Percentiles rank a stretch among this genome's conserved stretches.
phyloP scores from a whole-genome alignment of 2,888 invertebrate species.

The Celastrina argiolus region DNA sequence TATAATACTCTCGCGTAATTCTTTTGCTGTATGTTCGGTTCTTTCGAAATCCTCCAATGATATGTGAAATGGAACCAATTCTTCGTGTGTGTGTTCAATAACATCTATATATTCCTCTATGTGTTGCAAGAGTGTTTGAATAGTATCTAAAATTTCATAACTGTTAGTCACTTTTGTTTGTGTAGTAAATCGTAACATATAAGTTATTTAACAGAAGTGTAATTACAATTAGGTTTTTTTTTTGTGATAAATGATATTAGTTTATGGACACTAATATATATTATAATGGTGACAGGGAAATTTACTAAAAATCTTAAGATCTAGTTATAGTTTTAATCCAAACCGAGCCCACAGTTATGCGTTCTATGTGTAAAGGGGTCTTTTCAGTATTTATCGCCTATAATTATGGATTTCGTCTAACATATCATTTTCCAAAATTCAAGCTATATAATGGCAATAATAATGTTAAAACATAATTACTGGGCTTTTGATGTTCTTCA shows the following conservation, averaged over 20 bases:
- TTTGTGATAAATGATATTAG: neutral
- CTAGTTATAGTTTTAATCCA: no score
- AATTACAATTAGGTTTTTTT: neutral
- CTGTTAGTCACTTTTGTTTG: neutral
- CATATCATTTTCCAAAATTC: no score
- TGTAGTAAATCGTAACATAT: neutral
- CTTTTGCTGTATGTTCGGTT: slow-evolving; percentile 48
- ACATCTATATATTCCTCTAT: slow-evolving; percentile 59
- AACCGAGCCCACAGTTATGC: no score
- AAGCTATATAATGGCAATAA: no score
- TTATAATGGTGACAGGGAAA: neutral
- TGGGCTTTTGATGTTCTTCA: neutral
- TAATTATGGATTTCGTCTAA: no score
- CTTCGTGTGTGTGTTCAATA: slow-evolving; percentile 52
- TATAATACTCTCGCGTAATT: slow-evolving; percentile 47
- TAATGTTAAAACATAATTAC: neutral
- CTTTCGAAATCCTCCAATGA: slow-evolving; percentile 50
- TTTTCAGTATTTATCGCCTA: no score
- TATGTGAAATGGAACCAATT: slow-evolving; percentile 47
- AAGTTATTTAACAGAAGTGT: neutral
- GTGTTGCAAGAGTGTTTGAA: slow-evolving; percentile 45
- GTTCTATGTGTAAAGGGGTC: no score
- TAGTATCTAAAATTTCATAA: slow-evolving; percentile 25
- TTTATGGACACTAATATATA: neutral
- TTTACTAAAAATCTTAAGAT: no score